A percentile compares a stretch with the other conserved stretches of the same genome.
phyloP scores from a whole-genome alignment of 2,797 vertebrate species.

The Sebastes hubbsi region DNA sequence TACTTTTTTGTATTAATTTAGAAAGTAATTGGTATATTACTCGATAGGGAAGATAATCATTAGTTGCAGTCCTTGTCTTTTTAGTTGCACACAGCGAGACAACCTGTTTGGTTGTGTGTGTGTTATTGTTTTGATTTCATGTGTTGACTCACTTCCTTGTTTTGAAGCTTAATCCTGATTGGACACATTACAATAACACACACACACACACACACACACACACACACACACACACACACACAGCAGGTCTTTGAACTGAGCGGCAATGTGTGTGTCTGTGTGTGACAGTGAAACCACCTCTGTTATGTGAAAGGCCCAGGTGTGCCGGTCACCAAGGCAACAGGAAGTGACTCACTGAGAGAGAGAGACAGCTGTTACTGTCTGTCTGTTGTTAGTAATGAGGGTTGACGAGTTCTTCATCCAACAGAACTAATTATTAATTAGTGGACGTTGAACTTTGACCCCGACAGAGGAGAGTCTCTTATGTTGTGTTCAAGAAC shows the following conservation, averaged over 20 bases:
- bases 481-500: neutral
- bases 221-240: neutral
- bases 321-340: conserved; percentile 53
- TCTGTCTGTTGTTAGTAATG: neutral
- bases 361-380: neutral
- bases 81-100: neutral
- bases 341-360: conserved; percentile 40
- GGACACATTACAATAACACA: neutral
- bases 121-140: neutral
- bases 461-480: neutral
- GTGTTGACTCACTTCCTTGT: conserved; percentile 2
- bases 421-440: neutral
- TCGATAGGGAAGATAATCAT: neutral
- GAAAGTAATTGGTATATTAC: neutral
- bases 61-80: too few species aligned
- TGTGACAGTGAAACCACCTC: neutral
- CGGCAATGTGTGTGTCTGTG: neutral
- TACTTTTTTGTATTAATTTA: neutral
- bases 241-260: conserved; percentile 35
- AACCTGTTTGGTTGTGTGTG: neutral
- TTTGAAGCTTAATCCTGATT: neutral
- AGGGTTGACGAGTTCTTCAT: neutral
- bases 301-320: conserved; percentile 63
- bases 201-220: neutral
- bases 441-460: neutral